A percentile compares a stretch with the other conserved stretches of the same genome.
Conservation (phyloP, 2,888 invertebrate genomes). For the Dryocosmus kuriphilus region DNA sequence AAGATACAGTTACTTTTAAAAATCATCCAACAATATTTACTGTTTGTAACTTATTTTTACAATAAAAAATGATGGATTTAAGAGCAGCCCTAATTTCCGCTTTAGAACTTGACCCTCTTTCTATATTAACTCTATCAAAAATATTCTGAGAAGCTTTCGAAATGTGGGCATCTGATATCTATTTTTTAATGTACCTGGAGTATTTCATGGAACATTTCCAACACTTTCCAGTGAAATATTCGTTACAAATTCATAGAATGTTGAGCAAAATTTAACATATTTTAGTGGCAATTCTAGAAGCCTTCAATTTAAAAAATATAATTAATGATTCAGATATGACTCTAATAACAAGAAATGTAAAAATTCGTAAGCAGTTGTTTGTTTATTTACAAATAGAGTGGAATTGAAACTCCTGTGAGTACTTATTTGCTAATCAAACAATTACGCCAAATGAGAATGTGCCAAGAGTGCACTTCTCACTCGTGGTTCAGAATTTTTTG, state of each 20-base stretch:
- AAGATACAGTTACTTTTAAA: too few relatives aligned
- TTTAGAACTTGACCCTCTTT: too few relatives aligned
- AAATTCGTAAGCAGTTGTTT: background rate
- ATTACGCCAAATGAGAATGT: slow-evolving; percentile 52
- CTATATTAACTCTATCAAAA: too few relatives aligned
- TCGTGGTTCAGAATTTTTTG: background rate
- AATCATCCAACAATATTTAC: too few relatives aligned
- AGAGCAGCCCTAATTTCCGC: too few relatives aligned
- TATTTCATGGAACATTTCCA: background rate
- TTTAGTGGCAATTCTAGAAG: too few relatives aligned
- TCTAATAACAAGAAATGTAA: background rate
- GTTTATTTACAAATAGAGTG: slow-evolving; percentile 4
- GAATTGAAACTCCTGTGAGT: background rate
- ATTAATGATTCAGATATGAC: background rate
- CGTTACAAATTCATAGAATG: background rate
- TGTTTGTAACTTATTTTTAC: too few relatives aligned
- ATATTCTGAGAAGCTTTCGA: too few relatives aligned
- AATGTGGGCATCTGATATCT: too few relatives aligned
- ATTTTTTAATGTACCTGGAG: too few relatives aligned
- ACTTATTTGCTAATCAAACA: slow-evolving; percentile 1
- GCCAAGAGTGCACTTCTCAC: slow-evolving; percentile 39
- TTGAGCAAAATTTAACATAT: background rate
- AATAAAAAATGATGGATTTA: too few relatives aligned
- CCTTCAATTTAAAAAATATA: too few relatives aligned
- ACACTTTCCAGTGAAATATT: background rate